Conservation (phyloP, 2,888 invertebrate genomes). For the Ormyrus thymus region DNA sequence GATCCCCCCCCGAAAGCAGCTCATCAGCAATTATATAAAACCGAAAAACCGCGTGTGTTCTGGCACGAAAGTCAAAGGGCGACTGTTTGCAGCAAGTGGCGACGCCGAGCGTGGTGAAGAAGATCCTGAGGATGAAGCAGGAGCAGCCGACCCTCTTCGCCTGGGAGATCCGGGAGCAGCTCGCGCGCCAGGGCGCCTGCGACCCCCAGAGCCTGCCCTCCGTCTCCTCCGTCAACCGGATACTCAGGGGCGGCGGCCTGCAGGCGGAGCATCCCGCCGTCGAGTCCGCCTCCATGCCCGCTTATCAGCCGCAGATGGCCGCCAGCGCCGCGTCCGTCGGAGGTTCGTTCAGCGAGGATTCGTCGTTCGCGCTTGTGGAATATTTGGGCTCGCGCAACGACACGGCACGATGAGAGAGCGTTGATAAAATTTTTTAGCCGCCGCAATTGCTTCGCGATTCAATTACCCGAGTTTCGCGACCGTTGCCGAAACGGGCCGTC, state of each 20-base stretch:
- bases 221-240: slow-evolving; percentile 95
- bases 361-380: not conserved
- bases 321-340: slow-evolving; percentile 33
- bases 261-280: slow-evolving; percentile 78
- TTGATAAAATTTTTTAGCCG: too few species aligned
- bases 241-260: slow-evolving; percentile 90
- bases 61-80: slow-evolving; percentile 54
- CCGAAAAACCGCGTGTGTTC: not conserved
- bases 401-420: too few species aligned
- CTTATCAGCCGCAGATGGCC: slow-evolving; percentile 54
- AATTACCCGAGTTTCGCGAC: not conserved
- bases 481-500: not conserved
- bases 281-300: slow-evolving; percentile 61
- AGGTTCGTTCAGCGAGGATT: slow-evolving; percentile 13
- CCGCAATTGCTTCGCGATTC: too few species aligned
- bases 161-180: slow-evolving; percentile 95
- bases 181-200: slow-evolving; percentile 92
- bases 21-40: not conserved
- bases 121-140: slow-evolving; percentile 94
- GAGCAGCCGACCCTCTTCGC: slow-evolving; percentile 98
- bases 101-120: slow-evolving; percentile 95
- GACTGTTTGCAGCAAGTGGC: slow-evolving; percentile 90
- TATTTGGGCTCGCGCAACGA: too few species aligned
- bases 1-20: not conserved
- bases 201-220: slow-evolving; percentile 94